phyloP scores from a whole-genome alignment of 37 sponge, comb jelly and placozoan genomes.

The Crambe crambe region DNA sequence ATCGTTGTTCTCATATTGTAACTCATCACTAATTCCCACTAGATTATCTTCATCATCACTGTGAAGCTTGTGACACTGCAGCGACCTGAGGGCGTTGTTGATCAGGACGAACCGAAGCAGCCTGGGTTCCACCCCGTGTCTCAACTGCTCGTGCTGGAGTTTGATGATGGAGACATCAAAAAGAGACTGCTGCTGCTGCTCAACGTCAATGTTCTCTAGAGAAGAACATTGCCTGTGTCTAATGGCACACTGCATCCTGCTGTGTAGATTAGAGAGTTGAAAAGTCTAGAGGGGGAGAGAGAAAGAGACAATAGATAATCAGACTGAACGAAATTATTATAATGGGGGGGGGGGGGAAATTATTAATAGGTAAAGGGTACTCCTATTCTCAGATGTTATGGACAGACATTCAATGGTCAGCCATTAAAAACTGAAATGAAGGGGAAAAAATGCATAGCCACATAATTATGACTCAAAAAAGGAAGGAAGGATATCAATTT shows the following conservation, averaged over 20 bases:
- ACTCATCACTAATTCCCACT: background rate
- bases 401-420: too few relatives aligned
- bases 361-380: too few relatives aligned
- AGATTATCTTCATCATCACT: slow-evolving; percentile 3
- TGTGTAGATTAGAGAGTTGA: background rate
- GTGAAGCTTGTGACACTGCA: slow-evolving; percentile 42
- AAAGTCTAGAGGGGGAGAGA: background rate
- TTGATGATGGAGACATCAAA: slow-evolving; percentile 70
- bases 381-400: too few relatives aligned
- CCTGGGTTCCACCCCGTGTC: slow-evolving; percentile 57
- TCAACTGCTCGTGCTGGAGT: slow-evolving; percentile 69
- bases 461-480: too few relatives aligned
- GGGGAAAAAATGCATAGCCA: too few relatives aligned
- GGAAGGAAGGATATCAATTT: too few relatives aligned
- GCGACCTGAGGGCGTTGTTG: slow-evolving; percentile 68
- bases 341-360: too few relatives aligned
- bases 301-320: too few relatives aligned
- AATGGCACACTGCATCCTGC: slow-evolving; percentile 57
- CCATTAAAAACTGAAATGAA: too few relatives aligned
- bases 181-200: slow-evolving; percentile 58
- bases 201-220: slow-evolving; percentile 37
- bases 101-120: slow-evolving; percentile 74
- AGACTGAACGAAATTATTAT: too few relatives aligned
- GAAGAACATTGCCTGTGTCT: slow-evolving; percentile 29
- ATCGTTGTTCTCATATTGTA: slow-evolving; percentile 7